Base-by-base conservation (phyloP, 2,113 vertebrate genomes). In the Candoia aspera region DNA sequence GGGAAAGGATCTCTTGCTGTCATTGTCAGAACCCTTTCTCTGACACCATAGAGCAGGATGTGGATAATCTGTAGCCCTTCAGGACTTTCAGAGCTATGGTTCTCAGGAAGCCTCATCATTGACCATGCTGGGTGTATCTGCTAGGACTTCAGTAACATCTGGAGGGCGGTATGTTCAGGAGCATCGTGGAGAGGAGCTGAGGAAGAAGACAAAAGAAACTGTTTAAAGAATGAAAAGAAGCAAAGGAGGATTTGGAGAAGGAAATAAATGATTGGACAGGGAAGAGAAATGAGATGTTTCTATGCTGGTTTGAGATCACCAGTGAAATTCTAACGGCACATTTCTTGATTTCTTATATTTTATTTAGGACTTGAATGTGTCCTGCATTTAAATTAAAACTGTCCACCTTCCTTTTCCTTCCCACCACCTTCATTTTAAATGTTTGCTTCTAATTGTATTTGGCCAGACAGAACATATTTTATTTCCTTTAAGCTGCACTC, bases 401-500 rank as follows among this genome's bases (percentile, higher is more conserved):
- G 93, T 91, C 62, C 58, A 94, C 90, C 94, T 93, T 84, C 86
- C 49, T 92, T 91, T 73, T 86, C 84, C 60, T 86, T 94, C 86
- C 49, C 46, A 2, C 85, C 92, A 87, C 96, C 90, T 96, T 96
- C 88, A 89, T 95, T 95, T 94, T 91, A 93, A 90, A 95, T 93
- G 94, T 95, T 97, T 94, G 90, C 53, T 95, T 95, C 90, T 94
- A 91, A 64, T 94, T 92, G 95, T 96, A 93, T 96, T 93, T 87
- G 94, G 96, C 91, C 94, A 95, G 96, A 91, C 88, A n/a, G 92
- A 95, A 55, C 49, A n/a, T 96, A 96, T 96, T 97, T 97, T 95
- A 96, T 95, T 95, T 96, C 93, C 95, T 96, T 96, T 95, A 94
- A 8, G 93, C 94, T 94, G 95, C 94, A 12, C 26, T 62, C 37